Percentiles rank a stretch among this genome's conserved stretches.
phyloP scores from a whole-genome alignment of 2,797 vertebrate genomes.

The Pipistrellus pygmaeus region DNA sequence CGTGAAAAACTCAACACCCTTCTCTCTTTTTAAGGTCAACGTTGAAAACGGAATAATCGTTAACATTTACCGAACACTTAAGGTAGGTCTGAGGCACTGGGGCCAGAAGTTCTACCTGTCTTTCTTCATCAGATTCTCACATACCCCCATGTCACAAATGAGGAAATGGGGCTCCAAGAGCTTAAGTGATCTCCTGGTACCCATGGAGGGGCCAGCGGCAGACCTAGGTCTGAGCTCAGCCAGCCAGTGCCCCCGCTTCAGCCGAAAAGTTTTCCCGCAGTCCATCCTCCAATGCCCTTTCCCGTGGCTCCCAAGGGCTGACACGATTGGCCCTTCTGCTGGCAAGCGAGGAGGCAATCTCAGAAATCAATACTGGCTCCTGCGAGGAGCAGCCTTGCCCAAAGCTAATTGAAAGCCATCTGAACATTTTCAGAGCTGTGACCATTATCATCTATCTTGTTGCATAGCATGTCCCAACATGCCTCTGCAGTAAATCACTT shows the following conservation, averaged over 20 bases:
- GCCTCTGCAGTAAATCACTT: constrained; percentile 36
- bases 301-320: constrained; percentile 40
- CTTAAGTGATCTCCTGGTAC: neutral
- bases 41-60: neutral
- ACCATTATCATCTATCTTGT: neutral
- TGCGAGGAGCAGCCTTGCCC: constrained; percentile 44
- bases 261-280: neutral
- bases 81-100: neutral
- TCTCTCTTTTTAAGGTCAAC: constrained; percentile 1
- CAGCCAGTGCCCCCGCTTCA: neutral
- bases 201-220: neutral
- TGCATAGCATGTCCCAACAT: constrained; percentile 28
- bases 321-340: neutral
- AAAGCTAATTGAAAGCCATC: constrained; percentile 68
- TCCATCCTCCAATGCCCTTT: neutral
- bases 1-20: neutral
- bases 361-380: constrained; percentile 67
- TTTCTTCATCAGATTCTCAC: neutral
- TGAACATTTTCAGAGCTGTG: constrained; percentile 61
- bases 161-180: neutral
- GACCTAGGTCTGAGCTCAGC: rapidly evolving
- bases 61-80: neutral
- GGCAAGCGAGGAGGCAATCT: constrained; percentile 43
- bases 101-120: neutral
- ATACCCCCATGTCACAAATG: neutral